Conservation (phyloP, 2,888 invertebrate species). For the Augiades crinisus region DNA sequence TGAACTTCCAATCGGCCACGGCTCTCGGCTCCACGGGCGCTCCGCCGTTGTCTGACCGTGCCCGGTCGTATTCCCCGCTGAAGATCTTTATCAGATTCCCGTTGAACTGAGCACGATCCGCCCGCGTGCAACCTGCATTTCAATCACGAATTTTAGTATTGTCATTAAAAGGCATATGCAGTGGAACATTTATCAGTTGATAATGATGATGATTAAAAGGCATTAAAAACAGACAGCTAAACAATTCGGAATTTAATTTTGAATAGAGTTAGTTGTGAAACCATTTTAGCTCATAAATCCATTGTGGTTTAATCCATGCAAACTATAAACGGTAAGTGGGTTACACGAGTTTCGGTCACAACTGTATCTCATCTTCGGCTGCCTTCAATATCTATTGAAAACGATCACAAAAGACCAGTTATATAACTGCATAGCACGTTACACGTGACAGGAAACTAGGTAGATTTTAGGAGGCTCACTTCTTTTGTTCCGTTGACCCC, state of each 20-base stretch:
- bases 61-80: conserved; percentile 87
- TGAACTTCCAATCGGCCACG: conserved; percentile 95
- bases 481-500: conserved; percentile 77
- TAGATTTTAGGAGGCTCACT: conserved; percentile 50
- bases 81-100: conserved; percentile 92
- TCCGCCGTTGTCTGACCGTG: conserved; percentile 47
- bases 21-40: conserved; percentile 63
- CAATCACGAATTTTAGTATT: neutral
- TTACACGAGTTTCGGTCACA: conserved; percentile 12
- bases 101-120: conserved; percentile 91
- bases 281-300: neutral
- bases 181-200: too few species aligned
- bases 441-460: conserved; percentile 16
- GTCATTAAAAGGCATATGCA: neutral
- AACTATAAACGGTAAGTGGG: conserved; percentile 1
- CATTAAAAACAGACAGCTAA: too few species aligned
- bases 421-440: conserved; percentile 13
- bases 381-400: conserved; percentile 18
- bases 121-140: conserved; percentile 84
- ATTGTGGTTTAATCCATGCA: neutral
- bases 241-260: too few species aligned
- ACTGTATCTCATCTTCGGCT: conserved; percentile 5
- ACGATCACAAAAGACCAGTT: conserved; percentile 17
- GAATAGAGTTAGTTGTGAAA: neutral
- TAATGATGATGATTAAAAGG: too few species aligned